Evolutionary conservation across 35 echinoderm and acorn worm genomes (phyloP).

Genomic region (Apostichopus californicus): DNA sequence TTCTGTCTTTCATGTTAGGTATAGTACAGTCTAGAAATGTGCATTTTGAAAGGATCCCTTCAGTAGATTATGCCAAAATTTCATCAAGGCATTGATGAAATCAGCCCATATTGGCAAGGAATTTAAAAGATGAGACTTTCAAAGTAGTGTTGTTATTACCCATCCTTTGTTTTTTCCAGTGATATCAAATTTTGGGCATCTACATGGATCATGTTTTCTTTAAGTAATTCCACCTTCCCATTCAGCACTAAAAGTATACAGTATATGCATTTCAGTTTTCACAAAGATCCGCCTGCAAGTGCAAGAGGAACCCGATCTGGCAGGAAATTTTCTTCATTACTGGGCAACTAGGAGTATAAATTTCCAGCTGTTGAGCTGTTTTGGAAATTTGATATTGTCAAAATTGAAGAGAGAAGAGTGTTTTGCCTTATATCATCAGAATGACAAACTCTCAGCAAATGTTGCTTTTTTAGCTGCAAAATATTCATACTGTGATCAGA

Average conservation of each 20-base stretch:
- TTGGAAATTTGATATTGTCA: background rate
- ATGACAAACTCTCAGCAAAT: background rate
- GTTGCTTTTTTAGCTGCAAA: background rate
- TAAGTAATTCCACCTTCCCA: background rate
- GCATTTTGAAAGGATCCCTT: too few species aligned
- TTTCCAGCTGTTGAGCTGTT: conserved; percentile 3
- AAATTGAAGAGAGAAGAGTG: background rate
- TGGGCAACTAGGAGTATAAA: background rate
- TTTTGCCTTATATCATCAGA: background rate
- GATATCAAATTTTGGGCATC: too few species aligned
- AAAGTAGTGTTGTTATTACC: too few species aligned
- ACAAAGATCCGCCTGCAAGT: background rate
- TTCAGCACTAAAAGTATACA: background rate
- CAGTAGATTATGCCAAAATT: too few species aligned
- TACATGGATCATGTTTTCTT: too few species aligned
- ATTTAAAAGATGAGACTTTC: too few species aligned
- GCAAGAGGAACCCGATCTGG: background rate
- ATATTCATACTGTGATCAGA: background rate
- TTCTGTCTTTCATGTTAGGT: too few species aligned
- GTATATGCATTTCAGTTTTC: background rate
- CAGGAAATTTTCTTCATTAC: background rate
- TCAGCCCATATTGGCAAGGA: too few species aligned
- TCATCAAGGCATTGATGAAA: too few species aligned
- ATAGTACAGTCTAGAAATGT: too few species aligned
- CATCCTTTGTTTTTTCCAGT: too few species aligned